phyloP scores from a whole-genome alignment of 1,140 invertebrate genomes.

The Diachasmimorpha longicaudata region DNA sequence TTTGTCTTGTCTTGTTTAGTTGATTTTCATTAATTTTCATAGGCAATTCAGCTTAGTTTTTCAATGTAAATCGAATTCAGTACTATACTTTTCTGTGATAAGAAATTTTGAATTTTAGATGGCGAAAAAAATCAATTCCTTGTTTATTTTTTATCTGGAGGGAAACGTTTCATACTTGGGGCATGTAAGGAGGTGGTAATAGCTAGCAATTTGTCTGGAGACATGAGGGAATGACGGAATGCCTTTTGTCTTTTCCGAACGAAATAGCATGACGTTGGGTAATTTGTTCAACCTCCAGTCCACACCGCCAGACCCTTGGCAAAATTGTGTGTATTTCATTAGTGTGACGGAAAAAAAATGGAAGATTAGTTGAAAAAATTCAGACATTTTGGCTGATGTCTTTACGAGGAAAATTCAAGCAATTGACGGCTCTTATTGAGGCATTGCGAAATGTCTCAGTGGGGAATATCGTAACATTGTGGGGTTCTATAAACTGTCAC shows the following conservation, averaged over 20 bases:
- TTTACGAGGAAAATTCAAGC: neutral
- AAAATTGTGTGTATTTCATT: neutral
- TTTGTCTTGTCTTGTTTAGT: too few relatives aligned
- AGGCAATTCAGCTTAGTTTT: too few relatives aligned
- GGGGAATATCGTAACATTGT: neutral
- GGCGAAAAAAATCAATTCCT: neutral
- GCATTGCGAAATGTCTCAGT: neutral
- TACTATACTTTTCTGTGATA: too few relatives aligned
- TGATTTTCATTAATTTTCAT: too few relatives aligned
- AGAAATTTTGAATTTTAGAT: neutral
- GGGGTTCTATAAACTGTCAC: conserved; percentile 38
- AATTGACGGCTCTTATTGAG: neutral
- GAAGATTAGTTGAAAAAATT: neutral
- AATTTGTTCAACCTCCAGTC: neutral
- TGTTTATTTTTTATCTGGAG: neutral
- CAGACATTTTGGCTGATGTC: neutral
- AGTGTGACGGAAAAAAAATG: neutral
- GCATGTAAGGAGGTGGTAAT: neutral
- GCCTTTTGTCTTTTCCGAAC: neutral
- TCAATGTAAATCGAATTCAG: too few relatives aligned
- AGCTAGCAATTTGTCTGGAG: neutral
- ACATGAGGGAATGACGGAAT: neutral
- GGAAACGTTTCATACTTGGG: neutral
- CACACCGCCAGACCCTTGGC: neutral
- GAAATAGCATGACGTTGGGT: neutral